These are phyloP conservation scores for Heliconius aoede DNA, from an alignment of 2,888 invertebrate genomes.

Conservation along the genomic window DNA sequence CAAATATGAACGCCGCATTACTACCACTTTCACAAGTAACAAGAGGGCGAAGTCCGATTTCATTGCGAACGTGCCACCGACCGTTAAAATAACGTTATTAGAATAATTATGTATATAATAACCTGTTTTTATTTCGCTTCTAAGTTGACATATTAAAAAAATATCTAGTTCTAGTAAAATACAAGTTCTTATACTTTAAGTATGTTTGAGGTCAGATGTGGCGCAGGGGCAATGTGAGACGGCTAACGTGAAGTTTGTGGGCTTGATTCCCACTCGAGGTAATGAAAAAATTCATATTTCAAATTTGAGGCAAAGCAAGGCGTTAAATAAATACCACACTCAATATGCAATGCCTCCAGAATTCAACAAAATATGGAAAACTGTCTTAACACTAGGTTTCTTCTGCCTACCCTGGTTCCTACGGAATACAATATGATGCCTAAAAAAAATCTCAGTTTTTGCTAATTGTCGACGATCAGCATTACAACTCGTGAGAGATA, in stretches of 20 bases:
- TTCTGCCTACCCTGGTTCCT: too few relatives aligned
- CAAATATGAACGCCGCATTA: constrained; percentile 17
- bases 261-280: too few relatives aligned
- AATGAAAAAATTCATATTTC: too few relatives aligned
- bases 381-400: too few relatives aligned
- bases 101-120: constrained; percentile 7
- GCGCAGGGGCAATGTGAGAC: too few relatives aligned
- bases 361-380: too few relatives aligned
- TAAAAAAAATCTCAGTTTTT: background rate
- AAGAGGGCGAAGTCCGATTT: constrained; percentile 36
- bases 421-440: too few relatives aligned
- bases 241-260: too few relatives aligned
- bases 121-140: background rate
- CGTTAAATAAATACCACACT: too few relatives aligned
- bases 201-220: background rate
- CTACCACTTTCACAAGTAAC: constrained; percentile 38
- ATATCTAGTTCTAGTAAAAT: background rate
- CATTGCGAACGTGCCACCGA: constrained; percentile 13
- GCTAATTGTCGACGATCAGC: background rate
- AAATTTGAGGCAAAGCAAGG: too few relatives aligned
- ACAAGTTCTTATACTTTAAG: background rate
- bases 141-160: constrained; percentile 1
- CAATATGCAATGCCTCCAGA: too few relatives aligned
- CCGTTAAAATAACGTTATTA: constrained; percentile 14
- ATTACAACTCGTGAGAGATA: constrained; percentile 7